Percentiles rank a stretch among this genome's conserved stretches.
Conservation (phyloP, 2,888 invertebrate genomes). For the Machimus atricapillus region DNA sequence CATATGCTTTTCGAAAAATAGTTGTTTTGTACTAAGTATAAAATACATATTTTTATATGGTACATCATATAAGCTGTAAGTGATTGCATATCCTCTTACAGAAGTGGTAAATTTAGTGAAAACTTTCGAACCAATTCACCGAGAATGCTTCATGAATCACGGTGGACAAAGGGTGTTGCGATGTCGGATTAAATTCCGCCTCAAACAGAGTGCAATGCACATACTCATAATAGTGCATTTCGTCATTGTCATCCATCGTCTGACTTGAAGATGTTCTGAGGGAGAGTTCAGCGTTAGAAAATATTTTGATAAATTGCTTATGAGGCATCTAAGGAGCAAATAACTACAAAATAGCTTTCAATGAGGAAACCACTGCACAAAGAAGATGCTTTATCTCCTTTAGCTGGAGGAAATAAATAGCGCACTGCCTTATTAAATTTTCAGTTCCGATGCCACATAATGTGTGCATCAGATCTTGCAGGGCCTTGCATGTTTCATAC, state of each 20-base stretch:
- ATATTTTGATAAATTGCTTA: slow-evolving; percentile 28
- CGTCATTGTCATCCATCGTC: slow-evolving; percentile 2
- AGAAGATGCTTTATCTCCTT: neutral
- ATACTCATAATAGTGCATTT: neutral
- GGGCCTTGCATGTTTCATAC: neutral
- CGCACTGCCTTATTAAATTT: neutral
- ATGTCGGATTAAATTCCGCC: neutral
- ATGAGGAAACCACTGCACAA: neutral
- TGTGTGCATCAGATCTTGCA: neutral
- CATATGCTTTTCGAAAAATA: too few relatives aligned
- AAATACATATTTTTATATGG: neutral
- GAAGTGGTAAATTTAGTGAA: neutral
- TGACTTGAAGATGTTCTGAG: neutral
- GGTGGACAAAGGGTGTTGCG: neutral
- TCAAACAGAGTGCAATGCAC: neutral
- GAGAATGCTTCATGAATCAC: neutral
- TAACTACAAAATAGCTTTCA: neutral
- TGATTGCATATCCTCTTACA: neutral
- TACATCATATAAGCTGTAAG: neutral
- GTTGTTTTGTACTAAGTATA: neutral
- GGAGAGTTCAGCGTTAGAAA: neutral
- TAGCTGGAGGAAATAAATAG: neutral
- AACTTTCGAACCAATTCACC: neutral
- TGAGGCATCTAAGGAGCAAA: neutral
- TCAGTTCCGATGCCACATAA: neutral